Conservation (phyloP, 2,888 invertebrate species). For the Drosophila flavopinicola region DNA sequence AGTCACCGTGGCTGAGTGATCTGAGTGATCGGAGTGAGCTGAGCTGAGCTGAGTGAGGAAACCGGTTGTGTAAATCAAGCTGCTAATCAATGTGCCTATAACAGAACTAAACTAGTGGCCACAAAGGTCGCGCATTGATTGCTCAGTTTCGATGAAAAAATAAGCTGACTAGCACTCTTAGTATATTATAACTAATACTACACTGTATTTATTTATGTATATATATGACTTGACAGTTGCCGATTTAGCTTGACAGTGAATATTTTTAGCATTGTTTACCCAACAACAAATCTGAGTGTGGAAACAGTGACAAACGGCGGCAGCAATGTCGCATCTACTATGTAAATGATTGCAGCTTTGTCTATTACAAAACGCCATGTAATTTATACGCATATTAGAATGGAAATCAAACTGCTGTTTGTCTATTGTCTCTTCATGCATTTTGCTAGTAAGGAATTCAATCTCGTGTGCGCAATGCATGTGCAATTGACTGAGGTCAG, state of each 20-base stretch:
- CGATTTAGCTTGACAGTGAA: slow-evolving; percentile 56
- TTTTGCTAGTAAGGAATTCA: slow-evolving; percentile 16
- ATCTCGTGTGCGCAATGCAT: slow-evolving; percentile 40
- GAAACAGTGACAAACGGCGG: slow-evolving; percentile 32
- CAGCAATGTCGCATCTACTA: slow-evolving; percentile 30
- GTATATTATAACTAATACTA: background rate
- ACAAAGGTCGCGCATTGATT: slow-evolving; percentile 48
- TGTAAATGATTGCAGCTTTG: slow-evolving; percentile 56
- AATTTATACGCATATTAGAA: slow-evolving; percentile 45
- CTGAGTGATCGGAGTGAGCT: too few relatives aligned
- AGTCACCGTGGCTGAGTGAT: slow-evolving; percentile 33
- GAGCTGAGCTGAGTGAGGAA: too few relatives aligned
- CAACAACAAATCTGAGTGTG: slow-evolving; percentile 24
- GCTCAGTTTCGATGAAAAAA: slow-evolving; percentile 13
- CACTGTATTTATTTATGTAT: background rate
- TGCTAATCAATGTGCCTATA: slow-evolving; percentile 34
- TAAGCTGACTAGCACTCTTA: slow-evolving; percentile 1
- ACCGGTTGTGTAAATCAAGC: slow-evolving; percentile 38
- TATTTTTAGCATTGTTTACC: slow-evolving; percentile 15
- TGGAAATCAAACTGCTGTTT: slow-evolving; percentile 8
- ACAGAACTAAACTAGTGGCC: slow-evolving; percentile 32
- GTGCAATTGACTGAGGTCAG: slow-evolving; percentile 65
- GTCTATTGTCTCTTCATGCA: slow-evolving; percentile 17
- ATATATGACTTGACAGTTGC: slow-evolving; percentile 21
- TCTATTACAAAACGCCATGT: slow-evolving; percentile 44